Conservation (phyloP, 2,113 vertebrate species). For the Tupaia chinensis region DNA sequence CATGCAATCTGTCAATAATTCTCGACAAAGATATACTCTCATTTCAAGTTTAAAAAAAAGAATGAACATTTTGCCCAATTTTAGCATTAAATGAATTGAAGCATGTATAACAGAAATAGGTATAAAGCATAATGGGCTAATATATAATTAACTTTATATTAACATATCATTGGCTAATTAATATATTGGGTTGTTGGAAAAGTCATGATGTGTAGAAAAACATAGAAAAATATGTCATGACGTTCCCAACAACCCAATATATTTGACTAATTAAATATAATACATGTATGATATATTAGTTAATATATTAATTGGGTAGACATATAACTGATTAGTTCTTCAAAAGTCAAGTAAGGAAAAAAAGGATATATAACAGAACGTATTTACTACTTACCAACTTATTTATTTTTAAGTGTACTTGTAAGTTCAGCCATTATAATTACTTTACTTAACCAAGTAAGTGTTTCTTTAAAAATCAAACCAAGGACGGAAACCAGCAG, state of each 20-base stretch:
- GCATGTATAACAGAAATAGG: not conserved
- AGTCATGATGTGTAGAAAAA: no score
- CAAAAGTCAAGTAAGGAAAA: constrained; percentile 4
- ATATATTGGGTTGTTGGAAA: no score
- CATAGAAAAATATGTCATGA: no score
- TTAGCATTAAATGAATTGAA: not conserved
- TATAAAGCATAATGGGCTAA: not conserved
- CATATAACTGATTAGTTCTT: not conserved
- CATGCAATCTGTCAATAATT: not conserved
- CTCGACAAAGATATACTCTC: not conserved
- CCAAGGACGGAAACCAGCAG: not conserved
- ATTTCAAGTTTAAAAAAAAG: not conserved
- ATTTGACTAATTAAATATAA: no score
- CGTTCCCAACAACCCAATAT: no score
- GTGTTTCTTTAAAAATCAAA: not conserved
- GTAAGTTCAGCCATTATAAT: not conserved
- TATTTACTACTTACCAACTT: not conserved
- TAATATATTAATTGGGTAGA: not conserved
- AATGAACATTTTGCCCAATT: not conserved
- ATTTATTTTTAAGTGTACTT: not conserved
- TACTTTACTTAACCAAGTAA: not conserved
- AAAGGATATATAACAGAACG: not conserved
- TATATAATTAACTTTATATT: not conserved
- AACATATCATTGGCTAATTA: no score
- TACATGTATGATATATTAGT: no score